Percentiles rank a stretch among this genome's conserved stretches.
These are phyloP conservation scores for Hippocampus guttulatus DNA, from an alignment of 2,113 vertebrate species.

Conservation along the genomic window DNA sequence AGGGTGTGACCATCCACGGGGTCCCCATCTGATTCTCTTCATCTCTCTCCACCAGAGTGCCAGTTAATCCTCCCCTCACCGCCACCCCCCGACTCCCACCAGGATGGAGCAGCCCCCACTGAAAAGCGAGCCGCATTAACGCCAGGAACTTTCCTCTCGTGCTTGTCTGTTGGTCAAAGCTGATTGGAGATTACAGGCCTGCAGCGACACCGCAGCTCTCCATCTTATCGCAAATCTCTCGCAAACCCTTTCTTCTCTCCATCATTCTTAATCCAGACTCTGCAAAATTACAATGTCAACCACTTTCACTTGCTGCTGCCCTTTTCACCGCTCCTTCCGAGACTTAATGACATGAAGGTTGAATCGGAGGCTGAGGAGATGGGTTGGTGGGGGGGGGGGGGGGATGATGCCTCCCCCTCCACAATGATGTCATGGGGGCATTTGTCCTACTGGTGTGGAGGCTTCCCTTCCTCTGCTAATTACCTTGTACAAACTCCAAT, in stretches of 20 bases:
- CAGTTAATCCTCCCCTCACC: constrained; percentile 67
- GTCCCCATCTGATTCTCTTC: constrained; percentile 58
- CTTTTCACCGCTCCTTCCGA: constrained; percentile 29
- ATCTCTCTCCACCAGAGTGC: constrained; percentile 68
- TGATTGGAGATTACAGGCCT: constrained; percentile 71
- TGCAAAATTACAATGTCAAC: constrained; percentile 55
- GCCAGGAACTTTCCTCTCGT: constrained; percentile 54
- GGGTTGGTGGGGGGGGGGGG: not conserved
- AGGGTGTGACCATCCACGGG: constrained; percentile 50
- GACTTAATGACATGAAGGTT: constrained; percentile 48
- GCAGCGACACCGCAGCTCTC: constrained; percentile 46
- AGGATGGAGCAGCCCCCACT: constrained; percentile 53
- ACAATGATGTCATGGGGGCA: constrained; percentile 71
- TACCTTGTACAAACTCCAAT: constrained; percentile 78
- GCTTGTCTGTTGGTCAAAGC: constrained; percentile 63
- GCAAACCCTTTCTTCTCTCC: constrained; percentile 28
- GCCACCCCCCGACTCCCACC: constrained; percentile 52
- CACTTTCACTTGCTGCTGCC: constrained; percentile 37
- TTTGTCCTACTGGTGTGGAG: constrained; percentile 72
- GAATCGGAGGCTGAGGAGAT: constrained; percentile 25
- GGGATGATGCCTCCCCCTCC: constrained; percentile 30
- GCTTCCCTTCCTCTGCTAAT: constrained; percentile 77
- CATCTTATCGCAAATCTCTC: constrained; percentile 61
- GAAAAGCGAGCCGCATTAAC: constrained; percentile 64
- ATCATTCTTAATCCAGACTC: constrained; percentile 53